A percentile compares a stretch with the other conserved stretches of the same genome.
Evolutionary conservation across 2,113 vertebrate species (phyloP).

Genomic region (Phalacrocorax pelagicus): DNA sequence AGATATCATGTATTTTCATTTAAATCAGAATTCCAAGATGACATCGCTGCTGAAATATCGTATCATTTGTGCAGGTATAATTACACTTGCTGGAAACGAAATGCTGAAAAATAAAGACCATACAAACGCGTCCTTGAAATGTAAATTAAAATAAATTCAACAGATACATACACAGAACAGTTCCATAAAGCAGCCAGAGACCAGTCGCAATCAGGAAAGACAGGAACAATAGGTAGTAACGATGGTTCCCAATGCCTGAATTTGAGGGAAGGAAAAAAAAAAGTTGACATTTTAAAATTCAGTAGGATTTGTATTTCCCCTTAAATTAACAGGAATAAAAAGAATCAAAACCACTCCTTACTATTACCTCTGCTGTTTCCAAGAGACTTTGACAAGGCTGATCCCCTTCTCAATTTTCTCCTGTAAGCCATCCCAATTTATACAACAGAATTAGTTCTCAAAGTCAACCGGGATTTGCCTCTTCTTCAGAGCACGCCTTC

Average conservation of each 20-base stretch:
- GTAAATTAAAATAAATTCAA: background rate
- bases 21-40: background rate
- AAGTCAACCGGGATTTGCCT: background rate
- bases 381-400: background rate
- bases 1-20: background rate
- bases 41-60: background rate
- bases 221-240: constrained; percentile 87
- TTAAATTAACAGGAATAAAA: background rate
- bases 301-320: background rate
- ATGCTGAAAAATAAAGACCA: background rate
- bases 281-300: background rate
- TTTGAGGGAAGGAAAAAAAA: background rate
- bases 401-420: background rate
- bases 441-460: background rate
- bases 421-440: background rate
- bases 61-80: background rate
- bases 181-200: constrained; percentile 84
- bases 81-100: background rate
- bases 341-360: background rate
- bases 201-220: constrained; percentile 75
- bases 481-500: background rate
- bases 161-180: constrained; percentile 84
- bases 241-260: constrained; percentile 90
- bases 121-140: background rate
- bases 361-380: background rate